A percentile compares a stretch with the other conserved stretches of the same genome.
These are phyloP conservation scores for Trissolcus basalis DNA, from an alignment of 1,140 invertebrate genomes.

Conservation along the genomic window DNA sequence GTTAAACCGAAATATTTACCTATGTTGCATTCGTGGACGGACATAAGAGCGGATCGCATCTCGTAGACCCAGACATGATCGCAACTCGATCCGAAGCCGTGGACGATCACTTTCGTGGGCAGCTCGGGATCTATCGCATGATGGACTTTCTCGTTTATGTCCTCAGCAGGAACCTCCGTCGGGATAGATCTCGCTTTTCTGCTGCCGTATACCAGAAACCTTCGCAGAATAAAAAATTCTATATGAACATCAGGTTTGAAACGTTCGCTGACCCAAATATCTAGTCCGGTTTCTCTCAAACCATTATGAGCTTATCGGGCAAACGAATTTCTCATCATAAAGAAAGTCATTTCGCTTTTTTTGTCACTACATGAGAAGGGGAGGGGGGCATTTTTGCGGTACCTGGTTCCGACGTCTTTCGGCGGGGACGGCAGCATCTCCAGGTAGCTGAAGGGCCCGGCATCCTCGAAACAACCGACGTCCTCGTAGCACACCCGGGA, in stretches of 20 bases:
- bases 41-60: conserved; percentile 92
- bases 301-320: conserved; percentile 19
- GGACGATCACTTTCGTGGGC: conserved; percentile 93
- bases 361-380: background rate
- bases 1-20: conserved; percentile 59
- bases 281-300: conserved; percentile 20
- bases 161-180: conserved; percentile 73
- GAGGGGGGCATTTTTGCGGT: background rate
- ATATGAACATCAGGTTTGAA: conserved; percentile 19
- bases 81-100: conserved; percentile 95
- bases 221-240: conserved; percentile 24
- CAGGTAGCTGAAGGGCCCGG: conserved; percentile 92
- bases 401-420: conserved; percentile 90
- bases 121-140: conserved; percentile 73
- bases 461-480: conserved; percentile 95
- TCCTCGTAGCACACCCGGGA: conserved; percentile 91
- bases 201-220: conserved; percentile 73
- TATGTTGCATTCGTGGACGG: conserved; percentile 78
- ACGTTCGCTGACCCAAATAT: conserved; percentile 20
- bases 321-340: conserved; percentile 11
- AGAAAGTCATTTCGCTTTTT: conserved; percentile 18
- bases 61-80: conserved; percentile 94
- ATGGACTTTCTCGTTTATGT: conserved; percentile 73
- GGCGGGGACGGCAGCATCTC: conserved; percentile 92
- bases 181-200: conserved; percentile 72